phyloP scores from a whole-genome alignment of 2,797 vertebrate genomes.

The Leucoraja ocellata region DNA sequence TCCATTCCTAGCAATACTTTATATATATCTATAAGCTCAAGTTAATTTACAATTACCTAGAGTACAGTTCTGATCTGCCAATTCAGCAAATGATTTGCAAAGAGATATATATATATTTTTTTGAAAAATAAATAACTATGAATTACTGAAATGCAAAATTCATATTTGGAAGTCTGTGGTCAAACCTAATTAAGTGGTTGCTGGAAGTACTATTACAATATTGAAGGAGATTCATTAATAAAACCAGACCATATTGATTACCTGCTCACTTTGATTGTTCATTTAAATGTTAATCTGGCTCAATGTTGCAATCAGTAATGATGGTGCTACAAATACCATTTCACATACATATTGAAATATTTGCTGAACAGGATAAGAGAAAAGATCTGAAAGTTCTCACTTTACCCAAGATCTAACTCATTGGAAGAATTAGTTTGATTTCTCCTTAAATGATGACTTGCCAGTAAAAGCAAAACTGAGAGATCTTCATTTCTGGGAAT shows the following conservation, averaged over 20 bases:
- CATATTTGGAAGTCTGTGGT: background rate
- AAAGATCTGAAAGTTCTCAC: background rate
- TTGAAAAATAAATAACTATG: background rate
- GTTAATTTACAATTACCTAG: background rate
- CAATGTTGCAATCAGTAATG: background rate
- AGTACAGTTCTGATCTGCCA: background rate
- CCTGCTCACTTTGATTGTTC: slow-evolving; percentile 12
- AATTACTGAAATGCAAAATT: no score
- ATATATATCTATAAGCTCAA: no score
- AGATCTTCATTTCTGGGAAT: background rate
- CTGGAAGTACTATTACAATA: background rate
- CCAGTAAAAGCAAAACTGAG: background rate
- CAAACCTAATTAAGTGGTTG: background rate
- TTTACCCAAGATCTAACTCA: no score
- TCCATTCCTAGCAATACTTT: no score
- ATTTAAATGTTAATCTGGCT: background rate
- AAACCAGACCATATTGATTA: slow-evolving; percentile 7
- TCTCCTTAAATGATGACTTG: background rate
- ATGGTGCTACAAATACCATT: background rate
- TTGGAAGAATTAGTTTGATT: background rate
- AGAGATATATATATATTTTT: background rate
- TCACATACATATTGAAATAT: background rate
- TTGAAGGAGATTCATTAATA: slow-evolving; percentile 26
- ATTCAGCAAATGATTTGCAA: background rate
- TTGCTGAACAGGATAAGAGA: background rate